Percentiles rank a stretch among this genome's conserved stretches.
Evolutionary conservation across 1,140 invertebrate species (phyloP).

Genomic region (Pentalonia nigronervosa): DNA sequence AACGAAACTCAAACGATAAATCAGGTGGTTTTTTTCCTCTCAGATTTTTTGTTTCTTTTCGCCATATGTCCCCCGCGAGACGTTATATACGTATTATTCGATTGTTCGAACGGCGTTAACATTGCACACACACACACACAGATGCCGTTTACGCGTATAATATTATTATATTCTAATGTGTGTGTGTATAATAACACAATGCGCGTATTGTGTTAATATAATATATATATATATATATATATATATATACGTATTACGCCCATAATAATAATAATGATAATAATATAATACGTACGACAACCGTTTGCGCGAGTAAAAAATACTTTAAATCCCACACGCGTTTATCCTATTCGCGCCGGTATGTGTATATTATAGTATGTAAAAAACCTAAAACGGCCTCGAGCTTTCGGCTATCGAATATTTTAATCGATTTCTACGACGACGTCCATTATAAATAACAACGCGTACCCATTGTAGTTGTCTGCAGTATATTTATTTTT

Average conservation of each 20-base stretch:
- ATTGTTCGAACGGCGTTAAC: background rate
- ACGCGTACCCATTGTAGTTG: background rate
- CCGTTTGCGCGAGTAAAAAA: slow-evolving; percentile 1
- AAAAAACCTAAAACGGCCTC: slow-evolving; percentile 4
- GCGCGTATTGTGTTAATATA: slow-evolving; percentile 14
- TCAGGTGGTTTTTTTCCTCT: slow-evolving; percentile 3
- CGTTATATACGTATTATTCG: background rate
- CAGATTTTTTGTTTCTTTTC: background rate
- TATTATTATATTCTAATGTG: background rate
- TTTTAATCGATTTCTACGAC: slow-evolving; percentile 5
- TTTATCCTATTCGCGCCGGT: slow-evolving; percentile 6
- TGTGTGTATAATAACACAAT: slow-evolving; percentile 1
- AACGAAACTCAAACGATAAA: slow-evolving; percentile 24
- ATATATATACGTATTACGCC: background rate
- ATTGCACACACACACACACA: background rate
- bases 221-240: background rate
- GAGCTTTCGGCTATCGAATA: slow-evolving; percentile 8
- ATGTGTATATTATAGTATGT: background rate
- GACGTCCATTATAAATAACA: background rate
- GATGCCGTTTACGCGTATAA: background rate
- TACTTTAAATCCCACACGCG: background rate
- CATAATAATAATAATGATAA: background rate
- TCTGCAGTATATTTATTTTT: slow-evolving; percentile 17
- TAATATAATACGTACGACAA: slow-evolving; percentile 10
- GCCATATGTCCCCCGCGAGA: slow-evolving; percentile 4